Percentiles rank a stretch among this genome's conserved stretches.
Evolutionary conservation across 2,113 vertebrate genomes (phyloP).

Genomic region (Hemiscyllium ocellatum): DNA sequence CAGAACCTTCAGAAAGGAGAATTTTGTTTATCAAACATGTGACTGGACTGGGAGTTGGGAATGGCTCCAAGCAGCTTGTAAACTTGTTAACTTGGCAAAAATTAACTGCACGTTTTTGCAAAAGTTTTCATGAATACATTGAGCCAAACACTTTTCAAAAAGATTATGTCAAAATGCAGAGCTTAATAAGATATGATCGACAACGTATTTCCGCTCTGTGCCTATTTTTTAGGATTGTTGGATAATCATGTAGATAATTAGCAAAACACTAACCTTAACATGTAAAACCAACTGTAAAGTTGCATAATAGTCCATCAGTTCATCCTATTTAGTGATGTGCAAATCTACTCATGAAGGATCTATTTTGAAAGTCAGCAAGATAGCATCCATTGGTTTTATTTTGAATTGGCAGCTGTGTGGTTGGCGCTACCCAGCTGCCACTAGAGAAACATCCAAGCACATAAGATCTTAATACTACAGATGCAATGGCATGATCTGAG

Average conservation of each 20-base stretch:
- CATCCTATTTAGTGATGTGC: background rate
- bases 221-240: background rate
- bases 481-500: constrained; percentile 7
- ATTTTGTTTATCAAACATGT: background rate
- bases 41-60: background rate
- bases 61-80: background rate
- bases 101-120: background rate
- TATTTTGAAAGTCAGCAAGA: background rate
- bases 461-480: background rate
- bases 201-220: background rate
- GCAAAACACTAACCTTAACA: background rate
- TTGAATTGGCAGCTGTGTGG: background rate
- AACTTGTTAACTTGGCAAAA: background rate
- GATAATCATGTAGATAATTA: background rate
- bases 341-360: background rate
- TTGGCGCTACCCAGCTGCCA: constrained; percentile 14
- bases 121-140: background rate
- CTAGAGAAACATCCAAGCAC: background rate
- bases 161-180: background rate
- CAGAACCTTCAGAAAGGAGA: background rate
- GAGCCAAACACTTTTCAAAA: background rate
- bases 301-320: background rate
- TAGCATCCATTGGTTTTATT: background rate
- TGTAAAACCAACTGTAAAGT: background rate
- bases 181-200: background rate